Evolutionary conservation across 2,888 invertebrate species (phyloP), one percentile per base, ranked within the genome.

Genomic region (Plusia festucae): DNA sequence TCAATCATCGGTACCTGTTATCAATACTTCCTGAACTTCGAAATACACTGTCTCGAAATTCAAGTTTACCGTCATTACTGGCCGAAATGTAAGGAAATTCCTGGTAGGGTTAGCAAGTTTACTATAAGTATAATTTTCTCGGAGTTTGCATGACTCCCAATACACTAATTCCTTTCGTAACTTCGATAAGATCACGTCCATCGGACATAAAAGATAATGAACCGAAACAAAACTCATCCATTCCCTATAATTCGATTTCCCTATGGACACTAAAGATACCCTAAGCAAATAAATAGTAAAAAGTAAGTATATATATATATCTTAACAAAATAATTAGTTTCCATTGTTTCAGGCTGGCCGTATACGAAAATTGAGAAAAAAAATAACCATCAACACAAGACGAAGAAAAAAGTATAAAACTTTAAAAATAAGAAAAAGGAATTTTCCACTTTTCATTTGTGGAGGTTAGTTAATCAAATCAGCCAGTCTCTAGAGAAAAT

Each of bases 141-240:
- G 52, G 53, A 73, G 70, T 81, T 75, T 65, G 27, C 75, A 80
- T 70, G 63, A 53, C 63, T 78, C 78, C 74, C 78, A 65, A 65
- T 78, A 78, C 75, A 72, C 72, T 75, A 72, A 77, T 79, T 68
- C 56, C 55, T 61, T 71, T 77, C 49, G 46, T 58, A 78, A 81
- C 70, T 81, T 55, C 62, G 56, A 80, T 62, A 71, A 66, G 71
- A 70, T 78, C 72, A 70, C 72, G 78, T 78, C 63, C 59, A 22
- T 68, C 51, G 58, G 62, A 72, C 66, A 60, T 74, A 73, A 77
- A 77, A 77, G 78, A 68, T 80, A 80, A 80, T 79, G 78, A 79
- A 18, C 71, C 74, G 65, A 70, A 77, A 77, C 74, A 74, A 72
- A 78, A 78, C 67, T 80, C 62, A 67, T 72, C 34, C 53, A 70